Evolutionary conservation across 1,140 invertebrate species (phyloP), one percentile per base, ranked within the genome.

Genomic region (Sitophilus oryzae): DNA sequence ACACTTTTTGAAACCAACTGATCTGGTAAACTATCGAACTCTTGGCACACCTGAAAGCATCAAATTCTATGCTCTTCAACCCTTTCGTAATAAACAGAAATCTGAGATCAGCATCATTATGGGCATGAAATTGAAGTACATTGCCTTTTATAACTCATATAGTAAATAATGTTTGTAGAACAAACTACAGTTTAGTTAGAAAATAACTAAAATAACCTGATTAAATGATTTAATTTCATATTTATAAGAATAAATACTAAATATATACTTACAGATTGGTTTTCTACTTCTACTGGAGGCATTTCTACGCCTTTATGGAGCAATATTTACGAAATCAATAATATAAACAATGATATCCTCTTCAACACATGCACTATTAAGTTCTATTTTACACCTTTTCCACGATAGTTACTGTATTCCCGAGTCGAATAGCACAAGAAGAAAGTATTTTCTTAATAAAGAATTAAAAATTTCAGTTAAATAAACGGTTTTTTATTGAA

Each of bases 1-100:
- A 98, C 91, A 61, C 94, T 93, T 76, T 98, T 98, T 64, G 94
- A 96, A 6, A 99, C 96, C 66, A 99, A 76, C 73, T 99, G 97
- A 76, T 98, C 94, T 2, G 97, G 96, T 25, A 99, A 78, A 74
- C 91, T 97, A 74, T 98, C 96, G 76, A 99, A 99, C 1, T 97
- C 97, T 60, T 99, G 96, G 80, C 98, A n/a, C 93, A 30, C 94
- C 95, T 9, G 86, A 86, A 59, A 96, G 77, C 71, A 92, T 92
- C 11, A 98, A 73, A 23, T 84, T 91, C 56, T 70, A 61, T 81
- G 78, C 50, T 80, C 73, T 70, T 91, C 88, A 65, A 84, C 73
- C 84, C 84, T n/a, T n/a, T n/a, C n/a, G n/a, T n/a, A n/a, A n/a
- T n/a, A n/a, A n/a, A n/a, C n/a, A n/a, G n/a, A n/a, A n/a, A n/a